Evolutionary conservation across 2,797 vertebrate genomes (phyloP).

Genomic region (Leptatherina wallacei): DNA sequence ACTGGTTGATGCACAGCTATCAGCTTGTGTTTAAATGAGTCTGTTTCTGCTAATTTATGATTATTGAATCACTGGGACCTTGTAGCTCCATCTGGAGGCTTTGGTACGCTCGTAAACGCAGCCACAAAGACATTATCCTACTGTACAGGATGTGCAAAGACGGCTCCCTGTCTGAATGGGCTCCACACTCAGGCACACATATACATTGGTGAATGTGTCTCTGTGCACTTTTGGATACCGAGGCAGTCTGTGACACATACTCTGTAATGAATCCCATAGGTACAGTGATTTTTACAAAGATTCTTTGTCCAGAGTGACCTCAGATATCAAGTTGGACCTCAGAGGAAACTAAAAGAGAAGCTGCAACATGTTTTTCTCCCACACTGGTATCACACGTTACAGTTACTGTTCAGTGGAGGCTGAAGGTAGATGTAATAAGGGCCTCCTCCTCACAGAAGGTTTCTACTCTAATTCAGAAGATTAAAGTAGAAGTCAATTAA

Average conservation of each 20-base stretch:
- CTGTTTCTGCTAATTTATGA: slow-evolving; percentile 49
- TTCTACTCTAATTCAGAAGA: background rate
- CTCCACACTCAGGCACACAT: background rate
- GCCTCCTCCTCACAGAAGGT: slow-evolving; percentile 2
- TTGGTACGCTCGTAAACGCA: slow-evolving; percentile 42
- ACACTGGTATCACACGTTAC: slow-evolving; percentile 38
- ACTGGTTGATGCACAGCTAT: slow-evolving; percentile 30
- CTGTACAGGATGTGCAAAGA: slow-evolving; percentile 10
- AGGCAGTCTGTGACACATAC: slow-evolving; percentile 21
- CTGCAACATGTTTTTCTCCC: slow-evolving; percentile 37
- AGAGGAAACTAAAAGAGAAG: slow-evolving; percentile 41
- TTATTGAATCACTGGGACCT: slow-evolving; percentile 39
- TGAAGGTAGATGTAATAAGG: slow-evolving; percentile 7
- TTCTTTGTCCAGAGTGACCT: slow-evolving; percentile 39
- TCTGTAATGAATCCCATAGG: slow-evolving; percentile 31
- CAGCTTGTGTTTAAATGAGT: slow-evolving; percentile 12
- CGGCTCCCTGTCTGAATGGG: slow-evolving; percentile 2
- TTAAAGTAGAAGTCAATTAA: slow-evolving; percentile 13
- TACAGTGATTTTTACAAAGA: slow-evolving; percentile 26
- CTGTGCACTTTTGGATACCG: slow-evolving; percentile 9
- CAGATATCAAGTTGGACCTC: slow-evolving; percentile 32
- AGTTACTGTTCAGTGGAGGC: slow-evolving; percentile 16
- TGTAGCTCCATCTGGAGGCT: slow-evolving; percentile 31
- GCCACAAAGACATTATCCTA: slow-evolving; percentile 27
- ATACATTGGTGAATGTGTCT: background rate